These are phyloP conservation scores for Drosophila sturtevanti DNA, from an alignment of 1,140 invertebrate species.

Conservation along the genomic window DNA sequence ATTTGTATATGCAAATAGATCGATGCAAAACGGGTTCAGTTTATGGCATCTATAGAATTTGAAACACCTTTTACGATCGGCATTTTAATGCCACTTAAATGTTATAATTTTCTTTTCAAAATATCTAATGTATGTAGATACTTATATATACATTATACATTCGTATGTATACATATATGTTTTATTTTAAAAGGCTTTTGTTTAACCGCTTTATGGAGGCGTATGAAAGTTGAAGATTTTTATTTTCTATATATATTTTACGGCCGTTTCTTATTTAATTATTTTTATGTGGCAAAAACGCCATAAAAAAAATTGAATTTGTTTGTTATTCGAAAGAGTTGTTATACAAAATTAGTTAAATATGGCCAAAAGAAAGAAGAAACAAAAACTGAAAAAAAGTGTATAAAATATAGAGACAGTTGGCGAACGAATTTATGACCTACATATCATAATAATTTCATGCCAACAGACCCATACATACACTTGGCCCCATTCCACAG, in stretches of 20 bases:
- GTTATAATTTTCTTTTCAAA: slow-evolving; percentile 77
- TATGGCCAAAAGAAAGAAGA: slow-evolving; percentile 12
- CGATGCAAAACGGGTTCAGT: slow-evolving; percentile 30
- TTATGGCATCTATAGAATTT: slow-evolving; percentile 25
- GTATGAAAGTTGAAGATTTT: slow-evolving; percentile 34
- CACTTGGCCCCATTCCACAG: not conserved
- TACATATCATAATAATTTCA: slow-evolving; percentile 37
- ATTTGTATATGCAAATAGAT: slow-evolving; percentile 62
- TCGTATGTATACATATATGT: not conserved
- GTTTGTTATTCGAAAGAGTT: slow-evolving; percentile 28
- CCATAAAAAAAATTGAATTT: slow-evolving; percentile 51
- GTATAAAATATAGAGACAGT: not conserved
- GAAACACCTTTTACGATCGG: slow-evolving; percentile 39
- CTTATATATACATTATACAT: not conserved
- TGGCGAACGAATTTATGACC: slow-evolving; percentile 44
- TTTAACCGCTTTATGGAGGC: slow-evolving; percentile 48
- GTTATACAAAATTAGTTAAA: slow-evolving; percentile 54
- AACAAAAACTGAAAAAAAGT: not conserved
- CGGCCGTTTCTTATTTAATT: slow-evolving; percentile 70
- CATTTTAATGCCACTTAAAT: slow-evolving; percentile 60
- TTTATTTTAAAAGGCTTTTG: slow-evolving; percentile 41
- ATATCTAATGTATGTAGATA: slow-evolving; percentile 53
- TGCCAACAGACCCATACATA: not conserved
- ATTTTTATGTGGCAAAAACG: slow-evolving; percentile 56
- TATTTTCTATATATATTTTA: slow-evolving; percentile 47